Evolutionary conservation across 2,797 vertebrate species (phyloP).

Genomic region (Echeneis naucrates): DNA sequence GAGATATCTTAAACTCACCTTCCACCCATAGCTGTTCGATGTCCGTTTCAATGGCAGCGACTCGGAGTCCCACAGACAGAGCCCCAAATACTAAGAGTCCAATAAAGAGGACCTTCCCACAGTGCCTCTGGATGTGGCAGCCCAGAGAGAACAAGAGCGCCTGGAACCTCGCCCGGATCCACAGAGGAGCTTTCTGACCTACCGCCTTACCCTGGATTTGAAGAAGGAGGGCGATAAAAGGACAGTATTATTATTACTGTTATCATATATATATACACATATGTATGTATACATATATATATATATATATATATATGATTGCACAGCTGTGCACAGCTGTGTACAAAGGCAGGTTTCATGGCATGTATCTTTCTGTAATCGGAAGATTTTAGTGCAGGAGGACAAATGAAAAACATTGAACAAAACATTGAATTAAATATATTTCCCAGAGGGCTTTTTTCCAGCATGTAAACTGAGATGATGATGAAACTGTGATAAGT

Average conservation of each 20-base stretch:
- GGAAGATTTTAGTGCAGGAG: neutral
- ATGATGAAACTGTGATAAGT: slow-evolving; percentile 7
- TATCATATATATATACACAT: slow-evolving; percentile 22
- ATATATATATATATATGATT: slow-evolving; percentile 29
- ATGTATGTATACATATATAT: no score
- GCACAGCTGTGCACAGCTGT: no score
- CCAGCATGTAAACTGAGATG: neutral
- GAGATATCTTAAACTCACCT: slow-evolving; percentile 86
- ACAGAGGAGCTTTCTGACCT: slow-evolving; percentile 92
- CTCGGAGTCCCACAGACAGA: slow-evolving; percentile 94
- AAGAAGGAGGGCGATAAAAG: slow-evolving; percentile 65
- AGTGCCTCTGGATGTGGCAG: slow-evolving; percentile 97
- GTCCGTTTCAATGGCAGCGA: slow-evolving; percentile 96
- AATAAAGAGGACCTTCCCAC: slow-evolving; percentile 97
- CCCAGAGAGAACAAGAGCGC: slow-evolving; percentile 96
- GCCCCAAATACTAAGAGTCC: slow-evolving; percentile 96
- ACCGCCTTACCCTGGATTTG: slow-evolving; percentile 88
- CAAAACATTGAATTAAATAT: slow-evolving; percentile 2
- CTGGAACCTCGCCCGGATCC: slow-evolving; percentile 96
- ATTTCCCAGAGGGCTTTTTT: neutral
- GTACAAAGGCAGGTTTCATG: neutral
- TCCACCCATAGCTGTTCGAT: slow-evolving; percentile 98
- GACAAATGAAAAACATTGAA: neutral
- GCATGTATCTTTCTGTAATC: neutral
- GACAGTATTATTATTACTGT: slow-evolving; percentile 55